phyloP scores from a whole-genome alignment of 2,888 invertebrate species.

The Meta bourneti region DNA sequence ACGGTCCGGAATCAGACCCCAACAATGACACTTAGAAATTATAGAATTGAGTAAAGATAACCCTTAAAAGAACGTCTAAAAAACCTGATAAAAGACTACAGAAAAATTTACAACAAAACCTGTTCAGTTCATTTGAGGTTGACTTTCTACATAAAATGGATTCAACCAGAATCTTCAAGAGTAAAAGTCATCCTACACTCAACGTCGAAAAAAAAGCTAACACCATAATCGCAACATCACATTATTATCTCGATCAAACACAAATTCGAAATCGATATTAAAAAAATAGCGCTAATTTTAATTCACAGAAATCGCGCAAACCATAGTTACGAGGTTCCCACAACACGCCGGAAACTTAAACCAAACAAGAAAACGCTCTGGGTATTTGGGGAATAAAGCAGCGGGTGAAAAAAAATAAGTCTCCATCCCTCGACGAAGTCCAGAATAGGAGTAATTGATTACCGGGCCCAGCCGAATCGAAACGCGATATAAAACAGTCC shows the following conservation, averaged over 20 bases:
- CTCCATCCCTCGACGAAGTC: conserved; percentile 20
- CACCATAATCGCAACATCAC: background rate
- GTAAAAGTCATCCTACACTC: background rate
- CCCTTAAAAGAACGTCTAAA: too few relatives aligned
- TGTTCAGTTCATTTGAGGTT: too few relatives aligned
- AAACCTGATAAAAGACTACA: too few relatives aligned
- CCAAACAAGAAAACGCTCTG: background rate
- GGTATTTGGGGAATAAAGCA: background rate
- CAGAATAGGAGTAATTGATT: conserved; percentile 58
- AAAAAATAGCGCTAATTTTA: background rate
- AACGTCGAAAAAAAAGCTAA: background rate
- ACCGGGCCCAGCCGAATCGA: background rate
- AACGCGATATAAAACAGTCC: conserved; percentile 14
- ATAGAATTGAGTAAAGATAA: too few relatives aligned
- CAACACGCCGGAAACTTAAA: background rate
- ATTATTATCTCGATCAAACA: background rate
- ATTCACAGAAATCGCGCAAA: background rate
- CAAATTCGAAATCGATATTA: background rate
- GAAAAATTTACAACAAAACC: too few relatives aligned
- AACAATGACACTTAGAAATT: too few relatives aligned
- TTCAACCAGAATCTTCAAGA: too few relatives aligned
- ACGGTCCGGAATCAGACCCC: too few relatives aligned
- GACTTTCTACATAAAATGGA: too few relatives aligned
- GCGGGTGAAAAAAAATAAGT: conserved; percentile 13
- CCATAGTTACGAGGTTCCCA: background rate